Base-by-base conservation (phyloP, 2,797 vertebrate genomes). In the Pantherophis vulpinus region DNA sequence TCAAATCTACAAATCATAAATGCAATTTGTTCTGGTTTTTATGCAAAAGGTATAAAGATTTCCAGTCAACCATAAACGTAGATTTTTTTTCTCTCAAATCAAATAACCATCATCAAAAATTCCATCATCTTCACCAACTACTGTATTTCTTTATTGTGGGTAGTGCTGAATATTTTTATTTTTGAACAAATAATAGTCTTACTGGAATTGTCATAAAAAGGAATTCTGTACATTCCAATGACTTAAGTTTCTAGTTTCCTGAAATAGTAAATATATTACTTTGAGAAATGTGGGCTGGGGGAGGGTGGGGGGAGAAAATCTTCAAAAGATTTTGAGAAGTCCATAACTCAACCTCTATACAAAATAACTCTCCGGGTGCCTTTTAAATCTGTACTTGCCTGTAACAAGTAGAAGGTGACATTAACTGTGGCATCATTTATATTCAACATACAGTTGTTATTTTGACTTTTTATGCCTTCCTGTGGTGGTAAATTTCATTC, bases 401-500 rank as follows among this genome's bases (percentile, higher is more conserved):
- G 74, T 86, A 94, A 58, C 14, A 95, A 94, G 66, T 2, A 2
- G 54, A 93, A 95, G n/a, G 60, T 37, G 0, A 37, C 27, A 55
- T 87, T 91, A 95, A 92, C 37, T 55, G 61, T 54, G 86, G 90
- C 61, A 32, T 86, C 89, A 95, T 58, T n/a, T 93, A 60, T 61
- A 94, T 91, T 91, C 54, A 59, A 94, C 56, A 5, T 93, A 27
- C 51, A 61, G n/a, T 89, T 10, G 14, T 5, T 91, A 93, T 95
- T 94, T 94, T 92, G 1, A 93, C 1, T 95, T 95, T 93, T 90
- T 89, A 87, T 86, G 0, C 54, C 47, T 93, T 92, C 2, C 60
- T 92, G 90, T 86, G 37, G 66, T 87, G 93, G 10, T 51, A 95
- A 94, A 93, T 94, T 63, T 94, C 90, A 89, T 18, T 93, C 37